Conservation (phyloP, 2,888 invertebrate species). For the Pachycephus smyrnensis region DNA sequence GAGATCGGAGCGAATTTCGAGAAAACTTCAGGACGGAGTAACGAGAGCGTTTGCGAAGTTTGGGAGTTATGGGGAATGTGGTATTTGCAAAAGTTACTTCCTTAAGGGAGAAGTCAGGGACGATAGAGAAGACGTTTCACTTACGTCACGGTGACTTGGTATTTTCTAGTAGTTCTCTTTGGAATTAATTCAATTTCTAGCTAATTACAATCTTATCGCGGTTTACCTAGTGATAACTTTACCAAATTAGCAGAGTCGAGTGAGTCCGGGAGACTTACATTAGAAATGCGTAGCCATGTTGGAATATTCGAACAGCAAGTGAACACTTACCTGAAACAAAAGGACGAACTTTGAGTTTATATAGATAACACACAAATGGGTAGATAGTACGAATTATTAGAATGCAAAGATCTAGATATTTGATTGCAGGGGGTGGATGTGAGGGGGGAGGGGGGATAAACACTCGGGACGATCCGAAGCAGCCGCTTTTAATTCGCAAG, state of each 20-base stretch:
- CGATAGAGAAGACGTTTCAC: background rate
- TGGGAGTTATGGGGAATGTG: background rate
- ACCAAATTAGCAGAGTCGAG: background rate
- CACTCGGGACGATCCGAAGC: background rate
- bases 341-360: background rate
- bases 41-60: background rate
- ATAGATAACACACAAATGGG: background rate
- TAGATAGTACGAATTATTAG: background rate
- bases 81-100: background rate
- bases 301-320: background rate
- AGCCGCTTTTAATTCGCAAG: background rate
- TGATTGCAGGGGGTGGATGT: background rate
- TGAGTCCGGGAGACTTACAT: background rate
- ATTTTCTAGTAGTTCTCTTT: background rate
- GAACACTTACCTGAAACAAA: background rate
- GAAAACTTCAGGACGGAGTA: background rate
- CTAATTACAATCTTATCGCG: background rate
- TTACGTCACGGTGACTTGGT: background rate
- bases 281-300: background rate
- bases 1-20: background rate
- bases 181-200: background rate
- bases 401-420: background rate
- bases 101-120: background rate
- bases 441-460: background rate
- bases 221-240: background rate